phyloP scores from a whole-genome alignment of 2,797 vertebrate genomes.

The Chrysocyon brachyurus region DNA sequence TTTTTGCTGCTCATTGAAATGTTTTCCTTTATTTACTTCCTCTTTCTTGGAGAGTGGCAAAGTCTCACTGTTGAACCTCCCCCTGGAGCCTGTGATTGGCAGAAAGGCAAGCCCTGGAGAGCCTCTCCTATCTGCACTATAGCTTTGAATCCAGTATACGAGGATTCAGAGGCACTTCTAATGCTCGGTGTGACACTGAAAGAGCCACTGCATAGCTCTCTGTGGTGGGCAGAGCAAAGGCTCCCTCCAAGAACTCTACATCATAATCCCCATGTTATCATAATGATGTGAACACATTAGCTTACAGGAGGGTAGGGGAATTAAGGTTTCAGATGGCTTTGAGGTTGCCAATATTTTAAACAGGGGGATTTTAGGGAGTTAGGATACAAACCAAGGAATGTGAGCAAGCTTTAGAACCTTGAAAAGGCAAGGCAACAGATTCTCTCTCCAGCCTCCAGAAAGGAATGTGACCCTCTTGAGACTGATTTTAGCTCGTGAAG shows the following conservation, averaged over 20 bases:
- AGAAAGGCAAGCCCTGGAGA: neutral
- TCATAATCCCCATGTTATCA: neutral
- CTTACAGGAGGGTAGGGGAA: neutral
- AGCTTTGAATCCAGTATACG: accelerated
- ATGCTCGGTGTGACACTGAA: accelerated
- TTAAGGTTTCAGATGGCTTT: neutral
- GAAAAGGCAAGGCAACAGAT: neutral
- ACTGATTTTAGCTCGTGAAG: neutral
- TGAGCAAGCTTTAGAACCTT: neutral
- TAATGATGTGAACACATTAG: too few species aligned
- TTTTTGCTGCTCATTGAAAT: slow-evolving; percentile 64
- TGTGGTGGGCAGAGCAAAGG: neutral
- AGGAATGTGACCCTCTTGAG: neutral
- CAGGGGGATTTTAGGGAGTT: neutral
- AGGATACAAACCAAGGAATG: neutral
- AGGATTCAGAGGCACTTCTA: neutral
- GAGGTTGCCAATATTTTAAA: neutral
- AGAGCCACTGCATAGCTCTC: accelerated
- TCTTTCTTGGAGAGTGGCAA: neutral
- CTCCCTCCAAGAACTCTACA: neutral
- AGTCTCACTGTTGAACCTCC: neutral
- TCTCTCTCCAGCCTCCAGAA: neutral
- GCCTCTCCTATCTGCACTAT: neutral
- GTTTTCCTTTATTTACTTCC: slow-evolving; percentile 75
- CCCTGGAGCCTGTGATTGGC: neutral